phyloP scores from a whole-genome alignment of 2,797 vertebrate species.

The Scyliorhinus canicula region DNA sequence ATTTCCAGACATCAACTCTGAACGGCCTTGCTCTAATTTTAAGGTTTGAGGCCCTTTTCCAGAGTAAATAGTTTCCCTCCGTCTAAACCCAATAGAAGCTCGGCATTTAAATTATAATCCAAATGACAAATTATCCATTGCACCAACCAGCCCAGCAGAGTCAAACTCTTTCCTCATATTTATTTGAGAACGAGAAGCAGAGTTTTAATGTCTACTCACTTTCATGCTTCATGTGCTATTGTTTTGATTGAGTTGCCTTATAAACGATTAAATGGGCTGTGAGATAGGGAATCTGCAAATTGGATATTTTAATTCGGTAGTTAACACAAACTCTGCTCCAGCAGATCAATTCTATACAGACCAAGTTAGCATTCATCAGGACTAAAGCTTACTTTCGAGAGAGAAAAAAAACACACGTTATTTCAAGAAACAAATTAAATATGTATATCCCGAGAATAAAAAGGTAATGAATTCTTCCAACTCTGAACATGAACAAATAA shows the following conservation, averaged over 20 bases:
- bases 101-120: background rate
- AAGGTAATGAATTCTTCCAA: background rate
- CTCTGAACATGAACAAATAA: background rate
- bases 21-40: background rate
- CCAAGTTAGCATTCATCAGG: background rate
- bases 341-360: background rate
- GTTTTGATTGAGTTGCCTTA: conserved; percentile 14
- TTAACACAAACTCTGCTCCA: background rate
- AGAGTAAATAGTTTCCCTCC: background rate
- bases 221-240: background rate
- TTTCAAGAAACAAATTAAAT: background rate
- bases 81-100: background rate
- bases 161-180: background rate
- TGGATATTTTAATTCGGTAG: background rate
- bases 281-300: background rate
- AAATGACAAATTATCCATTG: background rate
- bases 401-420: background rate
- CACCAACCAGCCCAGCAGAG: background rate
- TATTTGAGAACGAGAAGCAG: background rate
- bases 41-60: background rate
- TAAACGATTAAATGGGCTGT: conserved; percentile 2
- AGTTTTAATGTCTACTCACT: background rate
- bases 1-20: background rate
- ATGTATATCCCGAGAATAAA: background rate
- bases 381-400: background rate